Base-by-base conservation (phyloP, 2,113 vertebrate genomes). In the Sinocyclocheilus anshuiensis region DNA sequence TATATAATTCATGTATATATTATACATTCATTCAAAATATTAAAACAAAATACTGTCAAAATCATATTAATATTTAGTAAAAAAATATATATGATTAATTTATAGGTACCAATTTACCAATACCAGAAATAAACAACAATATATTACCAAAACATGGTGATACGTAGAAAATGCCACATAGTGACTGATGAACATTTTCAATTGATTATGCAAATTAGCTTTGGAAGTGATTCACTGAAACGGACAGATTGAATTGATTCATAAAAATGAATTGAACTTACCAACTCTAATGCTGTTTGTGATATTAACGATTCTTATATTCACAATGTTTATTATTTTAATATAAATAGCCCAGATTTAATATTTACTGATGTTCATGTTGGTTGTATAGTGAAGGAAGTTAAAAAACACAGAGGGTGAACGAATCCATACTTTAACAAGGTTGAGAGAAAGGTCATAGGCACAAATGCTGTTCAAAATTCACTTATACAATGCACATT, bases 361-460 rank as follows among this genome's bases (percentile, higher is more conserved):
- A 6, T 26, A 33, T 72, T 22, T 39, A 61, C n/a, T 61, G 59
- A 61, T n/a, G n/a, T 9, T 72, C 16, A 4, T 20, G 33, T 72
- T 72, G 9, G 33, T 22, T 72, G 33, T 20, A 71, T 18, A 75
- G 67, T 65, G 15, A 82, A 86, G 65, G 26, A 76, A 81, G 83
- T 26, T 83, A 67, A 79, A 74, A 69, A 86, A 61, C 69, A 89
- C 71, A 61, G 42, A 71, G 45, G 50, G 84, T 85, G 59, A 83
- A 71, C 15, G 26, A 67, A 67, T 18, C 15, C 26, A 67, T 39
- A 29, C 29, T 16, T 18, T 33, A 33, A 36, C 36, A 65, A 61
- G 77, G 83, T 81, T 87, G 65, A 86, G 18, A 65, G 26, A 81
- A 59, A 80, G 85, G 88, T 81, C 76, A 86, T 33, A 77, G 33